These are phyloP conservation scores for Camponotus floridanus DNA, from an alignment of 1,140 invertebrate species.

Conservation along the genomic window DNA sequence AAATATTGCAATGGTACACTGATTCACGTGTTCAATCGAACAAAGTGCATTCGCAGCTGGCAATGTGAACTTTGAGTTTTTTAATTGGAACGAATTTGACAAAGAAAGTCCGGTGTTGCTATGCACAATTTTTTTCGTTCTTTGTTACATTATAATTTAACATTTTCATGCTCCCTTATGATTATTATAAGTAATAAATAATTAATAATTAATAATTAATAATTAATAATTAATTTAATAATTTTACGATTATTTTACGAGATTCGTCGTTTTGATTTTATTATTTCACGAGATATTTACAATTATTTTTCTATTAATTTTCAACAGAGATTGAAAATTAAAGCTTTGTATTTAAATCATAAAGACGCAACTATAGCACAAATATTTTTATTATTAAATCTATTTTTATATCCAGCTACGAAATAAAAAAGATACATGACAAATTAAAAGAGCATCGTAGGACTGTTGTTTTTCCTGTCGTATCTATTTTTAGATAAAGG, in stretches of 20 bases:
- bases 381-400: neutral
- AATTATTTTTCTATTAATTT: neutral
- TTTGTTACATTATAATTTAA: neutral
- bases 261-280: no score
- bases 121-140: neutral
- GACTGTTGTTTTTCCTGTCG: neutral
- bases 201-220: neutral
- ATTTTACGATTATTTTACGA: neutral
- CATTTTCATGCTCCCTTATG: no score
- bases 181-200: no score
- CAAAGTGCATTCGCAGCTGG: constrained; percentile 22
- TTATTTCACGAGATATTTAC: neutral
- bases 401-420: neutral
- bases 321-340: neutral
- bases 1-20: neutral
- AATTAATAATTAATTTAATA: neutral
- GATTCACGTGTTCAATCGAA: neutral
- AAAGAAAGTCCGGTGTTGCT: constrained; percentile 13
- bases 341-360: neutral
- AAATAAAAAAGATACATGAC: neutral
- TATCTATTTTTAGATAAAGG: constrained; percentile 8
- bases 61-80: constrained; percentile 31
- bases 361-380: neutral
- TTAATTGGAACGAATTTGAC: constrained; percentile 44
- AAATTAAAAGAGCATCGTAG: neutral